A percentile compares a stretch with the other conserved stretches of the same genome.
Conservation (phyloP, 2,797 vertebrate species). For the Tinamus major region DNA sequence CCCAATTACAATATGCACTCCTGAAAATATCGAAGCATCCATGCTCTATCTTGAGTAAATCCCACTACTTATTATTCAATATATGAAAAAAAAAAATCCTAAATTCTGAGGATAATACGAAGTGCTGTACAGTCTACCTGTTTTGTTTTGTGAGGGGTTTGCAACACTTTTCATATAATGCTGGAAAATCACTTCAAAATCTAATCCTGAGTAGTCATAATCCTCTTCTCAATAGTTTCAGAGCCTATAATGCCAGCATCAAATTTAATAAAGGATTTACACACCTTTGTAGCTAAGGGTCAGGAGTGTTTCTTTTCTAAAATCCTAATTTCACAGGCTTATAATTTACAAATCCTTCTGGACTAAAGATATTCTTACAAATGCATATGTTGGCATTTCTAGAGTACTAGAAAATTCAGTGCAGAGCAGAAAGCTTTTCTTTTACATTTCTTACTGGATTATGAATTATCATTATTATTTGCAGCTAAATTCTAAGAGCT, state of each 20-base stretch:
- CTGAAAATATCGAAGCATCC: not conserved
- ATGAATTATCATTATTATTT: not conserved
- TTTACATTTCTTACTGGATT: not conserved
- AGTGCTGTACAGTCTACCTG: not conserved
- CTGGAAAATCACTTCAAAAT: not conserved
- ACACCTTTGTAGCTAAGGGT: not conserved
- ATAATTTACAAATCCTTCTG: constrained; percentile 18
- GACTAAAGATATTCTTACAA: not conserved
- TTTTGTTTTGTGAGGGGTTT: not conserved
- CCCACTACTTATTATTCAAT: not conserved
- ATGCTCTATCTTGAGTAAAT: not conserved
- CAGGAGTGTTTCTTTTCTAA: not conserved
- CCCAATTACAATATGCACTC: accelerated
- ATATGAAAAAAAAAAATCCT: not conserved
- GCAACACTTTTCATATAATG: not conserved
- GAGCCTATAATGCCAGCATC: not conserved
- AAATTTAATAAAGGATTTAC: not conserved
- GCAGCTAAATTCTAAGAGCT: not conserved
- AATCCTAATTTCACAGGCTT: constrained; percentile 8
- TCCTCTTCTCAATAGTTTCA: not conserved
- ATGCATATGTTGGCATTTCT: not conserved
- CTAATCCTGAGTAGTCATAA: not conserved
- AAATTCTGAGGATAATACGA: not conserved
- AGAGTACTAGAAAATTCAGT: not conserved
- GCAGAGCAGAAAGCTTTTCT: not conserved